Base-by-base conservation (phyloP, 2,888 invertebrate species). In the Trichopoda pennipes region DNA sequence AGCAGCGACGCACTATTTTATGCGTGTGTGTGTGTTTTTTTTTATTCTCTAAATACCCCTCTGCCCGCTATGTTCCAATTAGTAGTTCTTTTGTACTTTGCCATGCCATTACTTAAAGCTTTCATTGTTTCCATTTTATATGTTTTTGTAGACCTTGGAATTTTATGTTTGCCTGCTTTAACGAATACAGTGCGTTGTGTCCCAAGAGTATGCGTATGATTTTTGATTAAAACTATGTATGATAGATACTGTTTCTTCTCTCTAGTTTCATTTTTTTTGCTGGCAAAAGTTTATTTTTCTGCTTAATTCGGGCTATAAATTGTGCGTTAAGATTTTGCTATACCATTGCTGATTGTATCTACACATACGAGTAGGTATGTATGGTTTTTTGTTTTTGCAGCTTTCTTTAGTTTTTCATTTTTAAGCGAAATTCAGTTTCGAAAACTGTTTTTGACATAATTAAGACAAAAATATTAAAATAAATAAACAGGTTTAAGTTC, bases 51-150 rank as follows among this genome's bases (percentile, higher is more conserved):
- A 6, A 14, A 58, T 47, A 28, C 60, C 47, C 58, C 77, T 66
- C 83, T 80, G 78, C 66, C 85, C 78, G 81, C 76, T 55, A 3
- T 70, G 83, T 19, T 56, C 83, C 61, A 83, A 49, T 77, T 85
- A 23, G 12, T 23, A 61, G 61, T 60, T 35, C 35, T n/a, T 53
- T 28, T 53, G 21, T 14, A 28, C 14, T 58, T 63, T 56, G 55
- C 38, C 42, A 28, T 2, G n/a, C 55, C 55, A 28, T 55, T 80
- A 56, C 60, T 51, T 76, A 49, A 63, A 64, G 64, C 78, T 68
- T 32, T 21, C 12, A 28, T 49, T 61, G 51, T 44, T 23, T 38
- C 51, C 23, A 66, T 66, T 58, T 58, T 51, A 58, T 9, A 49
- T 66, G 64, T 75, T 75, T 58, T 60, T 75, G 75, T 60, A 60